These are phyloP conservation scores for Pomatostomus ruficeps DNA, from an alignment of 2,113 vertebrate genomes.

Conservation along the genomic window DNA sequence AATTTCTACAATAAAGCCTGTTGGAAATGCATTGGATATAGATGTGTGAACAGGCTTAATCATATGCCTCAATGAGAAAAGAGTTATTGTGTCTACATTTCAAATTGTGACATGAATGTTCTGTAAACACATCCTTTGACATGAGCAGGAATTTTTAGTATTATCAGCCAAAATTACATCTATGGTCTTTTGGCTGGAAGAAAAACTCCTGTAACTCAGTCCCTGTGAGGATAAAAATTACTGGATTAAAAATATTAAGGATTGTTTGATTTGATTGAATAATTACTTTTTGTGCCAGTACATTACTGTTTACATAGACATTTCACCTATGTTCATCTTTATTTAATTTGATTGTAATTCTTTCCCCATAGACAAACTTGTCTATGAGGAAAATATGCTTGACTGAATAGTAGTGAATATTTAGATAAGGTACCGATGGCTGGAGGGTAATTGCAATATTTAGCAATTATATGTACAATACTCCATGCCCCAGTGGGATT, in stretches of 20 bases:
- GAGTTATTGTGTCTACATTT: neutral
- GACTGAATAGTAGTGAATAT: neutral
- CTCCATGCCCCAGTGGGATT: neutral
- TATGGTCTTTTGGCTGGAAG: neutral
- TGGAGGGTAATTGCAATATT: slow-evolving; percentile 16
- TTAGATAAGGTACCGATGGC: slow-evolving; percentile 26
- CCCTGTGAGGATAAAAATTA: neutral
- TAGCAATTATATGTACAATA: neutral
- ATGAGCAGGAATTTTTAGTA: neutral
- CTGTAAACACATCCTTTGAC: neutral
- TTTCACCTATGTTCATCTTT: neutral
- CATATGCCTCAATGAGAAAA: neutral
- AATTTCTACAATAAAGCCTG: neutral
- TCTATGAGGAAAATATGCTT: slow-evolving; percentile 1
- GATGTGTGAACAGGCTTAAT: neutral
- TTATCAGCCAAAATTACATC: neutral
- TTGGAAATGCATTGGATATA: neutral
- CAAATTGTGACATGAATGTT: neutral
- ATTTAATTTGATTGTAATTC: neutral
- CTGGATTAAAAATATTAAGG: neutral
- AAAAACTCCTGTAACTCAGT: neutral
- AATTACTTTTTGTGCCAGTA: neutral
- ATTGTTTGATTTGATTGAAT: neutral
- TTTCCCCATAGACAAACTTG: neutral
- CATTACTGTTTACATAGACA: neutral